phyloP scores from a whole-genome alignment of 2,797 vertebrate species.

The Enteromius mattozi region DNA sequence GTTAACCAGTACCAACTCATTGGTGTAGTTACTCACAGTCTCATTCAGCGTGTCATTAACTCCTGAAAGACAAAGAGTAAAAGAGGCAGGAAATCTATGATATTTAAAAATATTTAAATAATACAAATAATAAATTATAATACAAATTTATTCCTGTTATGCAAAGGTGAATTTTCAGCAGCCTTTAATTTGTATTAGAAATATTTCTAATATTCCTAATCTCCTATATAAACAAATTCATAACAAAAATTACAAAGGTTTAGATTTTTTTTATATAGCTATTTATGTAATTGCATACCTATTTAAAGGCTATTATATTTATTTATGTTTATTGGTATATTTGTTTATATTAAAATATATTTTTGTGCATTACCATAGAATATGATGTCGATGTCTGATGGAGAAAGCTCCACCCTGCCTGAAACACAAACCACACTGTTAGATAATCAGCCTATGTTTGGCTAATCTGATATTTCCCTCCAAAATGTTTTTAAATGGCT shows the following conservation, averaged over 20 bases:
- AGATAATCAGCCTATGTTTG: not conserved
- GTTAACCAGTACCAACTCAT: constrained; percentile 20
- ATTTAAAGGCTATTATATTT: not conserved
- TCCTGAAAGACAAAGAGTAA: constrained; percentile 13
- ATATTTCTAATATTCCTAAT: not conserved
- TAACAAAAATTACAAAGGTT: not conserved
- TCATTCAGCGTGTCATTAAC: constrained; percentile 35
- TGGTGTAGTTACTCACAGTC: constrained; percentile 7
- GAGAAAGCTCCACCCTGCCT: constrained; percentile 11
- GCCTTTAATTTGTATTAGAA: not conserved
- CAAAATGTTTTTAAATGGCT: not conserved
- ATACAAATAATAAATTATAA: no score
- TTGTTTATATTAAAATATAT: not conserved
- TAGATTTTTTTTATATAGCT: not conserved
- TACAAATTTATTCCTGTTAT: not conserved
- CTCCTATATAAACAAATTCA: not conserved
- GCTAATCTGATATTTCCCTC: not conserved
- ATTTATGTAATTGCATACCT: not conserved
- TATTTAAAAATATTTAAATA: not conserved
- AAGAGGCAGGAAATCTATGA: not conserved
- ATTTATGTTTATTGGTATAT: not conserved
- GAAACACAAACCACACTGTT: constrained; percentile 35
- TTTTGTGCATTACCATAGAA: constrained; percentile 23
- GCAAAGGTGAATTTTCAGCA: not conserved
- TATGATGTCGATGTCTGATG: constrained; percentile 10